These are phyloP conservation scores for Scatophagus argus DNA, from an alignment of 2,113 vertebrate species.

Conservation along the genomic window DNA sequence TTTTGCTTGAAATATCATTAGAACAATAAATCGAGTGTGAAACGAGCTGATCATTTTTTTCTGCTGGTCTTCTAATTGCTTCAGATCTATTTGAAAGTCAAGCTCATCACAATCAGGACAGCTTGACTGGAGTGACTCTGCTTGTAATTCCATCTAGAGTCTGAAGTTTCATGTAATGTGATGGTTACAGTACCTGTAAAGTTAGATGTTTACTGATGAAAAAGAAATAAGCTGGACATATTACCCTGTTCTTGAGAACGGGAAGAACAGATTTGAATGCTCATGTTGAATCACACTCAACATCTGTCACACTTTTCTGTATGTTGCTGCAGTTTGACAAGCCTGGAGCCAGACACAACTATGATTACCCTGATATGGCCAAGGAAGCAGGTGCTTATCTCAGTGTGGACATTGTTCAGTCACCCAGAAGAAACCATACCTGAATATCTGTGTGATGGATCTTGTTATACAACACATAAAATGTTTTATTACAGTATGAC, in stretches of 20 bases:
- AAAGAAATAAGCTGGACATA: neutral
- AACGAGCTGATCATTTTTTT: neutral
- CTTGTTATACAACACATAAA: neutral
- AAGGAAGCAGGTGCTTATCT: conserved; percentile 92
- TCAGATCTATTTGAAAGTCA: neutral
- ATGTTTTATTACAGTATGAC: neutral
- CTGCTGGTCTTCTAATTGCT: neutral
- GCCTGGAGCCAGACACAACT: conserved; percentile 76
- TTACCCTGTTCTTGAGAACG: neutral
- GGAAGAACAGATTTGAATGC: neutral
- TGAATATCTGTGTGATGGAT: neutral
- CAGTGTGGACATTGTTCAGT: conserved; percentile 1
- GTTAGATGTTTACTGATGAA: neutral
- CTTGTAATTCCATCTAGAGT: no score
- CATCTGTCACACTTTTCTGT: neutral
- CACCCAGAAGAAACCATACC: neutral
- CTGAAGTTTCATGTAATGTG: neutral
- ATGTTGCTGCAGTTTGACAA: conserved; percentile 88
- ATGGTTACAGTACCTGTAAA: neutral
- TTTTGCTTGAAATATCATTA: neutral
- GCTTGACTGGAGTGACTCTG: neutral
- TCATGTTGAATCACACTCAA: neutral
- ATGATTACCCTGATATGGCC: conserved; percentile 94
- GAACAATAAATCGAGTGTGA: neutral
- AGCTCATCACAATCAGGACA: neutral